phyloP scores from a whole-genome alignment of 2,113 vertebrate genomes.

The Platichthys stellatus region DNA sequence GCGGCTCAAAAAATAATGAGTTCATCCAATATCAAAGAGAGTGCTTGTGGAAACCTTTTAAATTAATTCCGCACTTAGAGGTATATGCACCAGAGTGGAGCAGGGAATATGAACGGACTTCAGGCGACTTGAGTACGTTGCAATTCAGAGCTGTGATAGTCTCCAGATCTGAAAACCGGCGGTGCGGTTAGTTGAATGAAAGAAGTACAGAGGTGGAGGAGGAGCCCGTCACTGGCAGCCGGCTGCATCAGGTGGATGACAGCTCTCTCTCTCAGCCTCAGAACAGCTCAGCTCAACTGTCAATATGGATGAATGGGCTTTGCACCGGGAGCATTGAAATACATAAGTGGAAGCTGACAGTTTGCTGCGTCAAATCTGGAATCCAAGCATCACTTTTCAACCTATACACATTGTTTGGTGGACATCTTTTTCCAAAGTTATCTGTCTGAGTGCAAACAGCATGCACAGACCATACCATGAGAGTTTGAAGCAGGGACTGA shows the following conservation, averaged over 20 bases:
- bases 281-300: constrained; percentile 45
- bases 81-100: neutral
- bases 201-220: constrained; percentile 26
- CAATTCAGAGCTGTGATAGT: constrained; percentile 21
- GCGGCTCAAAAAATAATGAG: constrained; percentile 2
- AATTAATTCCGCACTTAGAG: constrained; percentile 7
- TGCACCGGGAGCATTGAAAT: neutral
- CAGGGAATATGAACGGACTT: neutral
- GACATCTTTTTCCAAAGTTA: too few relatives aligned
- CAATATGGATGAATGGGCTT: constrained; percentile 46
- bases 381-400: too few relatives aligned
- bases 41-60: neutral
- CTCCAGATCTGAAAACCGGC: constrained; percentile 34
- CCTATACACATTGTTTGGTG: too few relatives aligned
- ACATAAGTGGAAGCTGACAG: constrained; percentile 31
- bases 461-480: too few relatives aligned
- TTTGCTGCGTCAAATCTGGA: neutral
- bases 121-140: neutral
- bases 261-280: constrained; percentile 32
- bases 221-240: constrained; percentile 45
- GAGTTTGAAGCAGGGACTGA: too few relatives aligned
- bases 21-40: constrained; percentile 27
- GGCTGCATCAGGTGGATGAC: constrained; percentile 68
- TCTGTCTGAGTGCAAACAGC: too few relatives aligned
- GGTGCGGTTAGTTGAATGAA: constrained; percentile 28